Base-by-base conservation (phyloP, 2,797 vertebrate genomes). In the Centroberyx gerrardi region DNA sequence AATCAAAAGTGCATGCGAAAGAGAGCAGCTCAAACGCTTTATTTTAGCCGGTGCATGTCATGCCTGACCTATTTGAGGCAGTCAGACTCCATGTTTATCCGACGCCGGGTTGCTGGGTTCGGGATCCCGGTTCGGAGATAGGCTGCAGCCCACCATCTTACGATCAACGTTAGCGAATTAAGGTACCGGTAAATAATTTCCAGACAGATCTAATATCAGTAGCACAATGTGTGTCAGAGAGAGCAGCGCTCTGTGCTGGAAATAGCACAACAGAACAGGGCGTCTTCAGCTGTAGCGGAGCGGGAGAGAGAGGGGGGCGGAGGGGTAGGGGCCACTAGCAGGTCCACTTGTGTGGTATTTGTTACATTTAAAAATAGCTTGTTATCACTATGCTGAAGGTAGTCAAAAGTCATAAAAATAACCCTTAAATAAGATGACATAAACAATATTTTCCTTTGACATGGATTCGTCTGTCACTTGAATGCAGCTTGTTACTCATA, bases 1-100 rank as follows among this genome's bases (percentile, higher is more conserved):
- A 71, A 81, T 71, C 38, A 70, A 72, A 63, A 9, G 22, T 58
- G 61, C 42, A 29, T 60, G 31, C 60, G 60, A 72, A 61, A 44
- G 40, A 60, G 46, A 15, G 15, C 15, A 48, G 17, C 6, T 49
- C 54, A 62, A 78, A 74, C 74, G 40, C 63, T 44, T 14, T 65
- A 64, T 42, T 66, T 76, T 66, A 73, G 38, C 58, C 49, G 53
- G 70, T 27, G 4, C 9, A 2, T 62, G 33, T n/a, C 8, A 33
- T 53, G 46, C 17, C 46, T 7, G 17, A 48, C 17, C 14, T 7
- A n/a, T 15, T n/a, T 5, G 46, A 28, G 22, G 2, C 8, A 13
- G 22, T 3, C n/a, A 5, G 10, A 27, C 52, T 13, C 10, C 8
- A 27, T 53, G n/a, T 53, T 27, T 27, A 53, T 22, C 49, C 15